Evolutionary conservation across 2,888 invertebrate genomes (phyloP), one percentile per base, ranked within the genome.

Genomic region (Apomyelois bistriatella): DNA sequence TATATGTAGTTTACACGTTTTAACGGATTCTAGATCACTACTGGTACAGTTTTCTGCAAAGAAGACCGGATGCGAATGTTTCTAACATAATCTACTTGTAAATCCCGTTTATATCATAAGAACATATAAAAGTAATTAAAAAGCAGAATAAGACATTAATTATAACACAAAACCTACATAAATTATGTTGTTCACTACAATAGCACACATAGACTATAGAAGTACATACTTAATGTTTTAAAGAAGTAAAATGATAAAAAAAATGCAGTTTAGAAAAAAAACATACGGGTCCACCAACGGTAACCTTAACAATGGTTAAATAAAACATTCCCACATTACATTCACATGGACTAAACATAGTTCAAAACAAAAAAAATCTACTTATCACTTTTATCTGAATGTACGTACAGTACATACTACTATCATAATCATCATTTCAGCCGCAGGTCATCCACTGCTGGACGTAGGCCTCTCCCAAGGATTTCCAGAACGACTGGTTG

Each of bases 261-360:
- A 32, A 32, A 35, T 28, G 28, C 7, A 28, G 12, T 41, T 1
- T 35, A 32, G 6, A 3, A 32, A 4, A 32, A 5, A 16, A 15
- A 46, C 12, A 32, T 46, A 46, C 46, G 46, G 46, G 16, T 16
- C 46, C 46, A 46, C 46, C 32, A 46, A 46, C 46, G 46, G 46
- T 46, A 46, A 15, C 1, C 3, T 1, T 6, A 46, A 46, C 46
- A 46, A 46, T 46, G 10, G 43, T 15, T 9, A 1, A 15, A 32
- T 32, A 16, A 22, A n/a, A 42, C 3, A 30, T 43, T 43, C 28
- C 28, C 42, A 43, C 42, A 30, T 22, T 42, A 42, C n/a, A 22
- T 46, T 46, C n/a, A 15, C 46, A 16, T 9, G 43, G 32, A n/a
- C 32, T n/a, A 46, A 16, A 46, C 13, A 12, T 16, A 10, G 15